These are phyloP conservation scores for Cepaea hortensis DNA, from an alignment of 2,888 invertebrate species.

Conservation along the genomic window DNA sequence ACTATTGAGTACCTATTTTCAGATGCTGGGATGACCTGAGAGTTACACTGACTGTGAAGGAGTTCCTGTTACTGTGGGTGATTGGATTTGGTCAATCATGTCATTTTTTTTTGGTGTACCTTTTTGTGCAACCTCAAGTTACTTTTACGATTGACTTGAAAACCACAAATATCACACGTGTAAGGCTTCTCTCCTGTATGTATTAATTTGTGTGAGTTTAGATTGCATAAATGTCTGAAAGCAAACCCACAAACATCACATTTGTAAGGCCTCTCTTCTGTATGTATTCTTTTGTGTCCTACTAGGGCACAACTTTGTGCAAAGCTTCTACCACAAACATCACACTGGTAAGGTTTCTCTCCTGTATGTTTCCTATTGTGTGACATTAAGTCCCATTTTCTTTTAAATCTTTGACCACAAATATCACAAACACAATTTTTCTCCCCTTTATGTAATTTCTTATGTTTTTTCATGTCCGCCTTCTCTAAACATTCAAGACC, in stretches of 20 bases:
- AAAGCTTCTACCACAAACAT: background rate
- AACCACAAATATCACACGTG: background rate
- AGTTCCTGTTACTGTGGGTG: too few species aligned
- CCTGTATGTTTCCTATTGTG: background rate
- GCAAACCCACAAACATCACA: background rate
- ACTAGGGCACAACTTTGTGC: background rate
- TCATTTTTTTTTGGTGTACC: too few species aligned
- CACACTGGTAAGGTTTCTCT: background rate
- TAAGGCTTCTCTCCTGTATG: constrained; percentile 3
- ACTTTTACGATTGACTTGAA: background rate
- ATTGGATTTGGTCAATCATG: too few species aligned
- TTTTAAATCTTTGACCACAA: background rate
- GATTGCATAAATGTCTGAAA: background rate
- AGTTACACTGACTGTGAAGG: too few species aligned
- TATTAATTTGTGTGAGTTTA: background rate
- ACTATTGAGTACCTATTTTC: too few species aligned
- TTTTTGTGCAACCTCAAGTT: background rate
- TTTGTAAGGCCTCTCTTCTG: background rate
- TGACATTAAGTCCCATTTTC: background rate
- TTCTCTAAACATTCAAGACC: too few species aligned
- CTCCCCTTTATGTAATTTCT: too few species aligned
- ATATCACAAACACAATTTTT: background rate
- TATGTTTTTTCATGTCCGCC: too few species aligned
- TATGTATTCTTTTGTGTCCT: background rate
- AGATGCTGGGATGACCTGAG: too few species aligned